Base-by-base conservation (phyloP, 2,113 vertebrate genomes). In the Clarias magur region DNA sequence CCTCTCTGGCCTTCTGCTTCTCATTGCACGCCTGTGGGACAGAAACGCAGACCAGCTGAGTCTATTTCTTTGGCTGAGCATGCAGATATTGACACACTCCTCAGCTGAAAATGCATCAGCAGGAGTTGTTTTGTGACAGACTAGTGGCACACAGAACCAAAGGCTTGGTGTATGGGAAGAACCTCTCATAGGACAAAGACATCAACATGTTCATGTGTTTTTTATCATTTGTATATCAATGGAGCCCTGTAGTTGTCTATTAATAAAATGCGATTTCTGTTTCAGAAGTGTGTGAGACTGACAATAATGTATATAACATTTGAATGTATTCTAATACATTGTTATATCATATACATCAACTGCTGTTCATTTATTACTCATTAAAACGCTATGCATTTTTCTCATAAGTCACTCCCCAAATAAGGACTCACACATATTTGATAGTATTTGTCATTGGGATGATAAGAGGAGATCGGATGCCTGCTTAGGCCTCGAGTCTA, bases 401-500 rank as follows among this genome's bases (percentile, higher is more conserved):
- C 42, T 82, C 67, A 56, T 38, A 76, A 63, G 62, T 59, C 53
- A 82, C 63, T 42, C 63, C 62, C 27, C 42, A 85, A 88, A 90
- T 87, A 62, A 90, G 75, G 63, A 88, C 82, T 80, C 65, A 34
- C 76, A 75, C 85, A 87, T 78, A 83, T 88, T 90, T 88, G 89
- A 75, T 79, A 87, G 87, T 84, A 89, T 94, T 95, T 95, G 95
- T 96, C 94, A 92, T 94, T 89, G 85, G 90, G 88, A 91, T 92
- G 95, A 95, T 95, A 94, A 95, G 93, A 90, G 93, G 92, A 93
- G 91, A 91, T 93, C 91, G 86, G 78, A 92, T 91, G 91, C 90
- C 92, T 93, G 88, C 88, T 89, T 91, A 94, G 93, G 93, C 94
- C 93, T 78, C 88, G 92, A 93, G 94, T 91, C 95, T 96, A 96